Evolutionary conservation across 2,888 invertebrate genomes (phyloP).

Genomic region (Margaritifera margaritifera): DNA sequence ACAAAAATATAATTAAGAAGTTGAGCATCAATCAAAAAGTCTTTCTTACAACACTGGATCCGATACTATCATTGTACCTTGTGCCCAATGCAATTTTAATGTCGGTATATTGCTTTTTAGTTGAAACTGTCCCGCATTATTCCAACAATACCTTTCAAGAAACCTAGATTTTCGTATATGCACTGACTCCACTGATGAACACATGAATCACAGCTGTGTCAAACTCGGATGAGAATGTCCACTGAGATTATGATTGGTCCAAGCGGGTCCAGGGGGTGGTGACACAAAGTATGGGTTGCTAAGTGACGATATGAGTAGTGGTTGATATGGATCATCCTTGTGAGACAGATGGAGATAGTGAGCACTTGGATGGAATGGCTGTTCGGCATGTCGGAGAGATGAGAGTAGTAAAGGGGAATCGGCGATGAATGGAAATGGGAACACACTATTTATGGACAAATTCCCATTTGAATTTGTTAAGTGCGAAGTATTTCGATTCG

Average conservation of each 20-base stretch:
- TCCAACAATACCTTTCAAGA: too few relatives aligned
- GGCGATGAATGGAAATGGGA: slow-evolving; percentile 57
- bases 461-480: too few relatives aligned
- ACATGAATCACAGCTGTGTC: slow-evolving; percentile 9
- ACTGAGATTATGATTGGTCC: slow-evolving; percentile 22
- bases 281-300: slow-evolving; percentile 55
- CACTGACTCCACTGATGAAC: too few relatives aligned
- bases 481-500: too few relatives aligned
- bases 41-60: too few relatives aligned
- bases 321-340: slow-evolving; percentile 54
- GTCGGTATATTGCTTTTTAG: too few relatives aligned
- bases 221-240: slow-evolving; percentile 16
- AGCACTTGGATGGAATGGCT: slow-evolving; percentile 40
- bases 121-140: too few relatives aligned
- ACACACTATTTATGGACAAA: slow-evolving; percentile 40
- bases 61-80: too few relatives aligned
- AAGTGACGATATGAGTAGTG: slow-evolving; percentile 53
- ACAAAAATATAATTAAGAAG: too few relatives aligned
- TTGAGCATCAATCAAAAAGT: too few relatives aligned
- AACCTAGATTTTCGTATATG: too few relatives aligned
- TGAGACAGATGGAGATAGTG: slow-evolving; percentile 38
- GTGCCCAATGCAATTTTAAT: too few relatives aligned
- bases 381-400: slow-evolving; percentile 47
- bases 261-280: slow-evolving; percentile 32
- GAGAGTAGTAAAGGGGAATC: slow-evolving; percentile 59